Evolutionary conservation across 2,113 vertebrate genomes (phyloP), one percentile per base, ranked within the genome.

Genomic region (Elephas maximus): DNA sequence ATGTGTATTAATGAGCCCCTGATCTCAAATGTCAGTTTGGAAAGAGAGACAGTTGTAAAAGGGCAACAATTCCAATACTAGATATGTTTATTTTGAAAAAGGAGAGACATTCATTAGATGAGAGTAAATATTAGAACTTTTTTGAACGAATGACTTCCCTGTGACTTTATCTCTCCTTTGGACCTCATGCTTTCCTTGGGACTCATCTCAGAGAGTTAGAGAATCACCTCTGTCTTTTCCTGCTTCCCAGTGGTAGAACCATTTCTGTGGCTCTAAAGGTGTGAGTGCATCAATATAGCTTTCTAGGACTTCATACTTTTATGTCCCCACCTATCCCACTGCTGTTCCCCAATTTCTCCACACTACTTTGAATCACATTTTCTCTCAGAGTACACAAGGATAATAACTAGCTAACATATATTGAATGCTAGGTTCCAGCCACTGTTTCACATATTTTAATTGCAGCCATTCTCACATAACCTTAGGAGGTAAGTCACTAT

Each of bases 191-290:
- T 73, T 20, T 78, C 3, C n/a, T 6, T 3, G 30, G 45, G 24
- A 28, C 7, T 60, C 20, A 37, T 23, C 23, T 37, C 24, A 20
- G 0, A 28, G 24, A 15, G 1, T 6, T 37, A 37, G n/a, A 28
- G 17, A 63, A 33, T 3, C 78, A 8, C 6, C 45, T 8, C 1
- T 18, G 6, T 53, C 24, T 53, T 0, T 80, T 48, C 26, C 17
- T 17, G 0, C n/a, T 77, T 77, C 0, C 0, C 17, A 48, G 18
- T 7, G 74, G 1, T 0, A 67, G 51, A 86, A 9, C 17, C 15
- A 18, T 18, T 15, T 87, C 51, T 60, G 45, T 41, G 37, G 18
- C 2, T 6, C 6, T 41, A 33, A 44, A 45, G 1, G 37, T 67
- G 37, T 23, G 30, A 26, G 11, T 18, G 7, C 3, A 3, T 48